A percentile compares a stretch with the other conserved stretches of the same genome.
These are phyloP conservation scores for Himalopsyche phryganea DNA, from an alignment of 1,140 invertebrate species.

Conservation along the genomic window DNA sequence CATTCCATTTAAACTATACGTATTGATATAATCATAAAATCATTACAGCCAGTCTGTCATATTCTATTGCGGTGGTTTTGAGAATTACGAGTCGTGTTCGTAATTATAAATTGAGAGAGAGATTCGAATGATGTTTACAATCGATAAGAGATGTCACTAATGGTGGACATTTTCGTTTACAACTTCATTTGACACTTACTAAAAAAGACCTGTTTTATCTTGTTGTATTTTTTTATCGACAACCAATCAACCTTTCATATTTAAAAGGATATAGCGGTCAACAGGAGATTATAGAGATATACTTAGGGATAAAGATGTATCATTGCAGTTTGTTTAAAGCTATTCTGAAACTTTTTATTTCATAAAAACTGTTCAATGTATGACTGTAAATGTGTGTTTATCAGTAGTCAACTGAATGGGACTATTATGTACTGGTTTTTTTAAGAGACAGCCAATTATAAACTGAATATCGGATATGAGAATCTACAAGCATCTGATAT, in stretches of 20 bases:
- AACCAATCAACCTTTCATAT: conserved; percentile 24
- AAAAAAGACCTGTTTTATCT: conserved; percentile 27
- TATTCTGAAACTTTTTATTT: background rate
- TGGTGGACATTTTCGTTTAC: conserved; percentile 34
- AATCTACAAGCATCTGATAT: too few species aligned
- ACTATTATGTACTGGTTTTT: too few species aligned
- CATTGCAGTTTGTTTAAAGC: conserved; percentile 16
- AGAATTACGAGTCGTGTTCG: conserved; percentile 22
- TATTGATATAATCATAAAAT: conserved; percentile 30
- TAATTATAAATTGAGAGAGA: conserved; percentile 31
- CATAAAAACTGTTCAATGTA: too few species aligned
- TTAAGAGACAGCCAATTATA: too few species aligned
- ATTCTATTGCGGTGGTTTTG: conserved; percentile 29
- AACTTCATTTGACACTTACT: conserved; percentile 33
- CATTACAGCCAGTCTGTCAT: conserved; percentile 29
- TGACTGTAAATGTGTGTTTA: too few species aligned
- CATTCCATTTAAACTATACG: conserved; percentile 2
- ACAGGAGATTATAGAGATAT: conserved; percentile 28
- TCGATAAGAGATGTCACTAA: conserved; percentile 34
- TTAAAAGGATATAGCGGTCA: conserved; percentile 25
- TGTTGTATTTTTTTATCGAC: conserved; percentile 27
- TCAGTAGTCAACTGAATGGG: too few species aligned
- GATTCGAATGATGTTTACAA: conserved; percentile 24
- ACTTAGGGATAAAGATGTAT: conserved; percentile 12
- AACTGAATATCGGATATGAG: too few species aligned